A percentile compares a stretch with the other conserved stretches of the same genome.
These are phyloP conservation scores for Melanostoma scalare DNA, from an alignment of 2,888 invertebrate genomes.

Conservation along the genomic window DNA sequence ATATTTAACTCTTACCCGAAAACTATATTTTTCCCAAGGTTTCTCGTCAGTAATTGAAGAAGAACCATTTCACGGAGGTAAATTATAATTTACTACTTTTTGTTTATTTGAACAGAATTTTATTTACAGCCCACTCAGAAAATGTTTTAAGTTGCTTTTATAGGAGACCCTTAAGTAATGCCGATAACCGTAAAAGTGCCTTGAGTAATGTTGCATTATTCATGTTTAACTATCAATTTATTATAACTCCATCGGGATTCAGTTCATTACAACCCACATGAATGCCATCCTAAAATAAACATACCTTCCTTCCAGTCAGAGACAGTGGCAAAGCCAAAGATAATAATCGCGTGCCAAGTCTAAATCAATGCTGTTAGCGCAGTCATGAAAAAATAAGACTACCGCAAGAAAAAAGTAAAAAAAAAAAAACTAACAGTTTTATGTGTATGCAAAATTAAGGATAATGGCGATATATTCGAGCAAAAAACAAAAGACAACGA, in stretches of 20 bases:
- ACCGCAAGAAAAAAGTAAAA: slow-evolving; percentile 5
- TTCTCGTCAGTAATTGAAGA: too few species aligned
- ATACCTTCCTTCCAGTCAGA: slow-evolving; percentile 14
- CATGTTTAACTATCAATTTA: slow-evolving; percentile 41
- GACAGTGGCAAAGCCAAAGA: slow-evolving; percentile 13
- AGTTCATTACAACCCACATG: slow-evolving; percentile 14
- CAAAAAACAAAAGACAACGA: slow-evolving; percentile 2
- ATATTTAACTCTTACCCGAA: too few species aligned
- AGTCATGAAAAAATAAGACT: slow-evolving; percentile 19
- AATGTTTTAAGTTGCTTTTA: too few species aligned
- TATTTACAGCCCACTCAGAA: too few species aligned
- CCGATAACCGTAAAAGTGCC: slow-evolving; percentile 7
- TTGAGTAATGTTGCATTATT: slow-evolving; percentile 20
- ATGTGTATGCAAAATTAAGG: slow-evolving; percentile 56
- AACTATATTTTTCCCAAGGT: too few species aligned
- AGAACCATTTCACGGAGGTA: too few species aligned
- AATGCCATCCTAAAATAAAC: slow-evolving; percentile 9
- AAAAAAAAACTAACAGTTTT: slow-evolving; percentile 13
- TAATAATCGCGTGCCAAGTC: slow-evolving; percentile 60
- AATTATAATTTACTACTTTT: background rate
- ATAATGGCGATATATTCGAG: slow-evolving; percentile 45
- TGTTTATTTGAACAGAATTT: background rate
- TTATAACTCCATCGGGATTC: slow-evolving; percentile 24
- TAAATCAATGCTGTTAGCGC: slow-evolving; percentile 54
- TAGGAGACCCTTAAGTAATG: too few species aligned